A percentile compares a stretch with the other conserved stretches of the same genome.
These are phyloP conservation scores for Colletes latitarsis DNA, from an alignment of 1,140 invertebrate genomes.

Conservation along the genomic window DNA sequence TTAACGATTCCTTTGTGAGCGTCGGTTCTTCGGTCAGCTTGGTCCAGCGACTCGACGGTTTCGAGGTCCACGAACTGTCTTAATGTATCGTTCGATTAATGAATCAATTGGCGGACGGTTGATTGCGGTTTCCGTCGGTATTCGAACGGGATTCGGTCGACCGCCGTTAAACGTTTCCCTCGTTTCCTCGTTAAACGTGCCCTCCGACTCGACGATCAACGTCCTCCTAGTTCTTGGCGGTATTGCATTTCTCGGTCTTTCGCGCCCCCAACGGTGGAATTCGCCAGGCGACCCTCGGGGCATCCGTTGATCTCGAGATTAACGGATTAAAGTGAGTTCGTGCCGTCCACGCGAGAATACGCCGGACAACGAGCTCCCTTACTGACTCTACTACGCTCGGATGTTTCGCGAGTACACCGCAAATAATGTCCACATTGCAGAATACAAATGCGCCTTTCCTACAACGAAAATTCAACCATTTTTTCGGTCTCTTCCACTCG, in stretches of 20 bases:
- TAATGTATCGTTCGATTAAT: background rate
- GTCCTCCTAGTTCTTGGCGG: constrained; percentile 37
- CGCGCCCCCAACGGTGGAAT: constrained; percentile 55
- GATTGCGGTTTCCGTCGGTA: background rate
- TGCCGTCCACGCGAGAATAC: constrained; percentile 34
- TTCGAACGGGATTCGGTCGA: constrained; percentile 33
- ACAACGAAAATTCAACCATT: background rate
- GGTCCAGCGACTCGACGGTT: background rate
- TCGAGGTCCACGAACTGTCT: background rate
- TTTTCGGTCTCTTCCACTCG: too few species aligned
- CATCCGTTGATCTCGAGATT: constrained; percentile 60
- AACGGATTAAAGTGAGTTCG: constrained; percentile 59
- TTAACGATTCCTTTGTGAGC: background rate
- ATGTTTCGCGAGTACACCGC: constrained; percentile 19
- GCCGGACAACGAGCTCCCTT: background rate
- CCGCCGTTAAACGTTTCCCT: background rate
- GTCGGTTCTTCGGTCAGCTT: background rate
- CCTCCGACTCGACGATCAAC: constrained; percentile 38
- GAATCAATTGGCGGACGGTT: background rate
- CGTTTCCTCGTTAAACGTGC: constrained; percentile 12
- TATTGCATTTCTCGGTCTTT: constrained; percentile 61
- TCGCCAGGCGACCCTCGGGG: constrained; percentile 54
- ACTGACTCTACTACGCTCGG: background rate
- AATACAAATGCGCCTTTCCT: constrained; percentile 8
- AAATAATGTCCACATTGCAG: background rate